These are phyloP conservation scores for Nemoura dubitans DNA, from an alignment of 2,888 invertebrate genomes.

Conservation along the genomic window DNA sequence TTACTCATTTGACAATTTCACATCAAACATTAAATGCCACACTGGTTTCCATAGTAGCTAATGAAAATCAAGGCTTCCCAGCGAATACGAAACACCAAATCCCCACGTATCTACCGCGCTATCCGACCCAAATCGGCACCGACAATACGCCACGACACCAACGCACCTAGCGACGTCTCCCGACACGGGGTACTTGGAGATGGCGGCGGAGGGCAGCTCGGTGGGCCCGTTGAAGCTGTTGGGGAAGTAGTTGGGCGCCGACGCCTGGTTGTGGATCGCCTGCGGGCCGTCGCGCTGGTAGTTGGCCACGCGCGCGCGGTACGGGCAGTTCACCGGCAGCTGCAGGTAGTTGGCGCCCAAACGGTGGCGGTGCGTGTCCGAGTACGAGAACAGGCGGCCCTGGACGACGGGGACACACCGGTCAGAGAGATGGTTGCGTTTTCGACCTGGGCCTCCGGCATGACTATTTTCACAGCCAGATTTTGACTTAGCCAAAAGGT, in stretches of 20 bases:
- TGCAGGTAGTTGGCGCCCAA: conserved; percentile 92
- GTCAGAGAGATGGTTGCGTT: no score
- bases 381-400: conserved; percentile 87
- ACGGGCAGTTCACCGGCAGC: conserved; percentile 96
- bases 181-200: conserved; percentile 67
- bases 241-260: conserved; percentile 94
- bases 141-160: not conserved
- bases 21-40: no score
- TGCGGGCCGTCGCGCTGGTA: conserved; percentile 92
- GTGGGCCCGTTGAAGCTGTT: conserved; percentile 94
- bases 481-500: no score
- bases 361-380: conserved; percentile 91
- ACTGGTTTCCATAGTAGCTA: no score
- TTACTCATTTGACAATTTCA: no score
- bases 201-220: conserved; percentile 71
- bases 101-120: no score
- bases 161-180: conserved; percentile 76
- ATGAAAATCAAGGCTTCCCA: no score
- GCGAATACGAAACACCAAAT: no score
- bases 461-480: no score
- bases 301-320: conserved; percentile 66
- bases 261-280: conserved; percentile 80
- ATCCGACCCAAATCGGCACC: no score
- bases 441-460: no score
- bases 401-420: conserved; percentile 59